Evolutionary conservation across 2,888 invertebrate genomes (phyloP), one percentile per base, ranked within the genome.

Genomic region (Melieria crassipennis): DNA sequence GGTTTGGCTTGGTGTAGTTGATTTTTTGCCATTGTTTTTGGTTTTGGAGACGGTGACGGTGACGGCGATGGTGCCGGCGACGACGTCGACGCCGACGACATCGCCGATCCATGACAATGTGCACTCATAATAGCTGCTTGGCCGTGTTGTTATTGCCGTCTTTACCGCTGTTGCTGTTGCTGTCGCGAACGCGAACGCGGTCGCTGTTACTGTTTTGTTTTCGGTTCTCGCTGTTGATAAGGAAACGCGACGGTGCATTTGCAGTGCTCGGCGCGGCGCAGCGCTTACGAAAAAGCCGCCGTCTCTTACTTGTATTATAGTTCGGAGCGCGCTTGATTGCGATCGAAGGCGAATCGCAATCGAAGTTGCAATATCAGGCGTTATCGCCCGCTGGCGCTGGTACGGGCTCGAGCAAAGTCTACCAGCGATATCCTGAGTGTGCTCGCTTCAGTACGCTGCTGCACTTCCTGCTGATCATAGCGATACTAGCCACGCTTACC

Each of bases 321-420:
- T 73, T 76, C 73, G 73, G 75, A 74, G 73, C 72, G 50, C 70
- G 67, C 73, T 76, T 66, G 74, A 69, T 74, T 70, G 75, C 62
- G 70, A 72, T 76, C 72, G 69, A 52, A 72, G 52, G 74, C 70
- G 72, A 70, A 72, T 75, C 71, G 70, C 55, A 62, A 67, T 69
- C 61, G 50, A 30, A 30, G 30, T 30, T 30, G 30, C 30, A 30
- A 30, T 30, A 30, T 30, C 30, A 30, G 30, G 30, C 30, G 30
- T 30, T 30, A 30, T 30, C 30, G 30, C 30, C 30, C 30, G 30
- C 30, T 30, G 30, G 30, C 30, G 30, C 30, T 30, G 30, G 30
- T 2, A 3, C 30, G 30, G 30, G 1, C 66, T 45, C 61, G 30
- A 30, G 30, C 30, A 30, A 30, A 30, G 30, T 30, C 30, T 30